Evolutionary conservation across 1,140 invertebrate genomes (phyloP), one percentile per base, ranked within the genome.

Genomic region (Pachyrhynchus sulphureomaculatus): DNA sequence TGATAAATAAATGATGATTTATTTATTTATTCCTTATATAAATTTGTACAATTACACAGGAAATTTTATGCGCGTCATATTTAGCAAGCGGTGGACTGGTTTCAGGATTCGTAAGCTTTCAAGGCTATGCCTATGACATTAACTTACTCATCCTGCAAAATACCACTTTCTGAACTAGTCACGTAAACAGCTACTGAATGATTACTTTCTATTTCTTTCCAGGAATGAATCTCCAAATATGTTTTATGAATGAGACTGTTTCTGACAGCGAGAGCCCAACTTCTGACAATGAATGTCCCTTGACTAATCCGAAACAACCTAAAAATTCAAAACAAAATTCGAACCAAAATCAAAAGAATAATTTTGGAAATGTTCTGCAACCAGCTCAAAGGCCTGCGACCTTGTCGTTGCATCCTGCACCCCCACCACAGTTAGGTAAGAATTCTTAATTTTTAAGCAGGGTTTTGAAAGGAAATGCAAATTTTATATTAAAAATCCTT

Each of bases 141-240:
- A n/a, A n/a, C n/a, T n/a, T n/a, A n/a, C n/a, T n/a, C n/a, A n/a
- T n/a, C n/a, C n/a, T n/a, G n/a, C n/a, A n/a, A n/a, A n/a, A n/a
- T n/a, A n/a, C n/a, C n/a, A n/a, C n/a, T n/a, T n/a, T n/a, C n/a
- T n/a, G n/a, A n/a, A n/a, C n/a, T n/a, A n/a, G n/a, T n/a, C n/a
- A n/a, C n/a, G n/a, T n/a, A n/a, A n/a, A n/a, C n/a, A n/a, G n/a
- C n/a, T n/a, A n/a, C n/a, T n/a, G n/a, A n/a, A n/a, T n/a, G n/a
- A n/a, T n/a, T n/a, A n/a, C n/a, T n/a, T 2, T 12, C 41, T 44
- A 20, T 12, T 78, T 58, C 74, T 75, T 76, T 80, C 34, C 76
- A 92, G 89, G 90, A 52, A 93, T 90, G 87, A 95, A 95, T 79
- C 84, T 95, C 13, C 93, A 96, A 82, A 94, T 95, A 68, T 93